Evolutionary conservation across 1,140 invertebrate species (phyloP).

Genomic region (Neotoxoptera formosana): DNA sequence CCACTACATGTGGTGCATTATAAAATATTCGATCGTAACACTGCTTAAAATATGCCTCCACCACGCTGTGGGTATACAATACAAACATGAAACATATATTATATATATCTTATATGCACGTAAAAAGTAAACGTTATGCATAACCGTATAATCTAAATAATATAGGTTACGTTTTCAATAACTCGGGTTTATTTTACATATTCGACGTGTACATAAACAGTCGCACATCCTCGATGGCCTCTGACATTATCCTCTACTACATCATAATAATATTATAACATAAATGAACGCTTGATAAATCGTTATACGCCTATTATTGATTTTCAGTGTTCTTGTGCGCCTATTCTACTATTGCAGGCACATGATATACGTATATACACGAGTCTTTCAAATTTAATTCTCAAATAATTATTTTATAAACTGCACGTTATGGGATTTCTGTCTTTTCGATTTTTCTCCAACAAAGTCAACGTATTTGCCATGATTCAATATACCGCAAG

Average conservation of each 20-base stretch:
- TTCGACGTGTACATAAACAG: background rate
- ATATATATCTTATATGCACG: background rate
- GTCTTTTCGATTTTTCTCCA: no score
- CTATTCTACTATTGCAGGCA: no score
- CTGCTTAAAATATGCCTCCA: background rate
- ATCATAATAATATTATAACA: background rate
- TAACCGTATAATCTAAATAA: slow-evolving; percentile 4
- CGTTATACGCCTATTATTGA: no score
- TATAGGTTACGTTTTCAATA: background rate
- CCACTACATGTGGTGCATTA: background rate
- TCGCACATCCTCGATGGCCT: background rate
- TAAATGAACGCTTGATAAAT: background rate
- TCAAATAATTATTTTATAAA: no score
- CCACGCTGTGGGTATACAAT: background rate
- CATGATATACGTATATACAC: no score
- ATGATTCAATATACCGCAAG: no score
- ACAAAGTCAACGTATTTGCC: no score
- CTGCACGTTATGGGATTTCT: no score
- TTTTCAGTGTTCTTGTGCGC: no score
- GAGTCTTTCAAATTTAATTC: no score
- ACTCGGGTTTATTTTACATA: background rate
- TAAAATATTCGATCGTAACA: slow-evolving; percentile 12
- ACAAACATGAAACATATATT: background rate
- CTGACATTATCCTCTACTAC: background rate
- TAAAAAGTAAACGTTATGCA: background rate